A percentile compares a stretch with the other conserved stretches of the same genome.
These are phyloP conservation scores for Etheostoma perlongum DNA, from an alignment of 2,797 vertebrate genomes.

Conservation along the genomic window DNA sequence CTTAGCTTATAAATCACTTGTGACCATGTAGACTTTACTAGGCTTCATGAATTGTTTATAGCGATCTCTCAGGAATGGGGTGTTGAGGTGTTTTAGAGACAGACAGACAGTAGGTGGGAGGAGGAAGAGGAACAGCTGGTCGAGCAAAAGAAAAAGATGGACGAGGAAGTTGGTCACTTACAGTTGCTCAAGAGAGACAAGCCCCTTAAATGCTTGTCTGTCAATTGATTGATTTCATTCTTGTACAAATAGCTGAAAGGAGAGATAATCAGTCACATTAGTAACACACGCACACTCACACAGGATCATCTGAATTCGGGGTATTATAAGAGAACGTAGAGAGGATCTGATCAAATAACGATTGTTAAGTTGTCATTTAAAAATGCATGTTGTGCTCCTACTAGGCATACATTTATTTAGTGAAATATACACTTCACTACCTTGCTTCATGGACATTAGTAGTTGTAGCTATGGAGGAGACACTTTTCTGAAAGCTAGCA, in stretches of 20 bases:
- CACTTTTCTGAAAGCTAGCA: not conserved
- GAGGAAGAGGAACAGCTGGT: constrained; percentile 57
- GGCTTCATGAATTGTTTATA: constrained; percentile 38
- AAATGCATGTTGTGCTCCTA: not conserved
- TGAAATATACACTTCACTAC: not conserved
- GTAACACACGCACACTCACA: constrained; percentile 83
- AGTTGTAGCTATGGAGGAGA: not conserved
- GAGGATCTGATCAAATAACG: constrained; percentile 11
- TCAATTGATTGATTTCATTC: constrained; percentile 99
- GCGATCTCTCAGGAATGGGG: constrained; percentile 29
- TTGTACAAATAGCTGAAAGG: constrained; percentile 99
- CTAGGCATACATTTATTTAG: not conserved
- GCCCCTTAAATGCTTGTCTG: constrained; percentile 99
- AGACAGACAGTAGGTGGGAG: constrained; percentile 47
- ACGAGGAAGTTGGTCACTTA: constrained; percentile 90
- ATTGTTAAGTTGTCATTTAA: not conserved
- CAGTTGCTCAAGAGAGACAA: constrained; percentile 99
- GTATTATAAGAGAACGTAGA: constrained; percentile 34
- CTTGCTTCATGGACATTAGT: not conserved
- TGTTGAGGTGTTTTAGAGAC: constrained; percentile 36
- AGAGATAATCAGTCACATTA: constrained; percentile 94
- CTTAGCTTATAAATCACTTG: not conserved
- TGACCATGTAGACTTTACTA: constrained; percentile 43
- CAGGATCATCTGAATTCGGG: constrained; percentile 54
- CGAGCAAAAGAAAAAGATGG: constrained; percentile 60